A percentile compares a stretch with the other conserved stretches of the same genome.
Conservation (phyloP, 2,888 invertebrate species). For the Chymomyza fuscimana region DNA sequence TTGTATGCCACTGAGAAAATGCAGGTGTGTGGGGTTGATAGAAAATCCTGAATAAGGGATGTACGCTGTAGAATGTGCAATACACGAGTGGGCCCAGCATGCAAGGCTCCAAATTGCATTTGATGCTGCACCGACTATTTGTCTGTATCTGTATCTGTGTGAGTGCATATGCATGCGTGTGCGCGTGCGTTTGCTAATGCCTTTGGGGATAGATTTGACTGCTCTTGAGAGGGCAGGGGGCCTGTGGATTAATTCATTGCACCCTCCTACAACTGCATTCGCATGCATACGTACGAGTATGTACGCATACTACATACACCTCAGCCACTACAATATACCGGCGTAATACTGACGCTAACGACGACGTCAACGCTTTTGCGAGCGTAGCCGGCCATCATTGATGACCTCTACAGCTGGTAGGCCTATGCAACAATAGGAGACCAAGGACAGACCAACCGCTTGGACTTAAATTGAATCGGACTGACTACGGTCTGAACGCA, state of each 20-base stretch:
- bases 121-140: background rate
- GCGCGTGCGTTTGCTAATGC: background rate
- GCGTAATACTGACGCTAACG: conserved; percentile 9
- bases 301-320: conserved; percentile 11
- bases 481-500: background rate
- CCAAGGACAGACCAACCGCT: background rate
- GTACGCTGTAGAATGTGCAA: background rate
- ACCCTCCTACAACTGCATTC: background rate
- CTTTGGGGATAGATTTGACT: background rate
- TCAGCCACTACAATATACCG: background rate
- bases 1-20: background rate
- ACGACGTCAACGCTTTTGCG: conserved; percentile 10
- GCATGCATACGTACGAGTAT: background rate
- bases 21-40: background rate
- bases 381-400: conserved; percentile 17
- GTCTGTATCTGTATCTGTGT: conserved; percentile 4
- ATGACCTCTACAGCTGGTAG: conserved; percentile 19
- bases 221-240: background rate
- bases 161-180: background rate
- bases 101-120: background rate
- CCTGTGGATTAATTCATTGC: background rate
- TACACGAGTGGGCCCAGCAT: background rate
- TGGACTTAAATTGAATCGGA: background rate
- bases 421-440: background rate
- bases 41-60: background rate